Base-by-base conservation (phyloP, 2,797 vertebrate genomes). In the Protosalanx chinensis region DNA sequence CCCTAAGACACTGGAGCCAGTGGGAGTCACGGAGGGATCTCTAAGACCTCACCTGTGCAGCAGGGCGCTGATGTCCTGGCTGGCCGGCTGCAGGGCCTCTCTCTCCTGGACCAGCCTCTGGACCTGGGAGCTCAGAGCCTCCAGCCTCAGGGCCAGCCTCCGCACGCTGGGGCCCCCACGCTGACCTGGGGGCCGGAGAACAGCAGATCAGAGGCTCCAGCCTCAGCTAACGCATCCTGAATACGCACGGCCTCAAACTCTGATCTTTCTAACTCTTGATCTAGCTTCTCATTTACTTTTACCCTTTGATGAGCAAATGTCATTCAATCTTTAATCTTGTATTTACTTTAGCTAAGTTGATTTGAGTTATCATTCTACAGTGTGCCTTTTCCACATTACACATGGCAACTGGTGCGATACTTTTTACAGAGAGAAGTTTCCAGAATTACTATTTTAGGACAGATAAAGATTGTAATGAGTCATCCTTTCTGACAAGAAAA, bases 81-180 rank as follows among this genome's bases (percentile, higher is more conserved):
- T 79, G 73, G 60, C 85, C 35, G 79, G 73, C 32, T 78, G 79
- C 15, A 64, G 27, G 53, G 27, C 61, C 0, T 82, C 86, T 68
- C 73, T 82, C 71, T 88, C 82, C 72, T 67, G 80, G 79, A 76
- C 86, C 76, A 92, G 79, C 49, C 72, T 76, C 79, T 91, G 86
- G 35, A 92, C 82, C 80, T 87, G 89, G 79, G 82, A 79, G 46
- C 64, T 89, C 74, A 92, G 69, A 73, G 88, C 84, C 71, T 91
- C 89, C 79, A 92, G 68, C 7, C 85, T 84, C 30, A 88, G 81
- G 63, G 84, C 79, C 82, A 92, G 73, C 56, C 81, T 73, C 0
- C 72, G 86, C 49, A 88, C 67, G 12, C 80, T 78, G 23, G 78
- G 64, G 6, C 67, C 70, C 8, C 60, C 71, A 8, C 57, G 79